These are phyloP conservation scores for Drosophila cardini DNA, from an alignment of 1,140 invertebrate genomes.

Conservation along the genomic window DNA sequence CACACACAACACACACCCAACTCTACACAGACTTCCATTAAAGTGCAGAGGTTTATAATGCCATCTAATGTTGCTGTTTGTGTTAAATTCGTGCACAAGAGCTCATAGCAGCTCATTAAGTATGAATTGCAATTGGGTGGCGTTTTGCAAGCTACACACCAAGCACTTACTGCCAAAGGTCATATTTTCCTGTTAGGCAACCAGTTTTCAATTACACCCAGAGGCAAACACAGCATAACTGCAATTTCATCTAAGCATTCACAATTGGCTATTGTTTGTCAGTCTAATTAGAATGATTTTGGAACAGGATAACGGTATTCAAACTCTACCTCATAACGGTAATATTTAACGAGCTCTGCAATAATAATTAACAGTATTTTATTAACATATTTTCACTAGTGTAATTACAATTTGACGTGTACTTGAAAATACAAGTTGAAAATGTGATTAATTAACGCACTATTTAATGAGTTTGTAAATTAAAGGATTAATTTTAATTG, in stretches of 20 bases:
- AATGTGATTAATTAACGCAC: conserved; percentile 6
- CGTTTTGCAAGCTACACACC: not conserved
- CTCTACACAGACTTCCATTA: not conserved
- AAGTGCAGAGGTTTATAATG: conserved; percentile 15
- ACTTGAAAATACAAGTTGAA: not conserved
- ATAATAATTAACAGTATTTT: conserved; percentile 15
- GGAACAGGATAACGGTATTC: not conserved
- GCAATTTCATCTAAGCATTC: conserved; percentile 54
- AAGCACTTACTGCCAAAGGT: conserved; percentile 1
- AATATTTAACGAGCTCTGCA: not conserved
- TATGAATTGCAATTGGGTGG: conserved; percentile 60
- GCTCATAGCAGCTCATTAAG: conserved; percentile 61
- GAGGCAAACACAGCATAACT: conserved; percentile 25
- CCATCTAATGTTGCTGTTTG: conserved; percentile 57
- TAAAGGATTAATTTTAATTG: conserved; percentile 16
- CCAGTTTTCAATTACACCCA: conserved; percentile 28
- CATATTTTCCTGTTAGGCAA: conserved; percentile 33
- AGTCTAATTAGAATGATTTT: conserved; percentile 55
- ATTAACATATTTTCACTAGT: not conserved
- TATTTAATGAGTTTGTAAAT: conserved; percentile 2
- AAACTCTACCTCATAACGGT: not conserved
- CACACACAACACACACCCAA: too few relatives aligned
- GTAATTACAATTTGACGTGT: too few relatives aligned
- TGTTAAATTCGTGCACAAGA: conserved; percentile 15
- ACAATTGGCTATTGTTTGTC: conserved; percentile 53